A percentile compares a stretch with the other conserved stretches of the same genome.
Conservation (phyloP, 2,797 vertebrate genomes). For the Hafferia zeledoni region DNA sequence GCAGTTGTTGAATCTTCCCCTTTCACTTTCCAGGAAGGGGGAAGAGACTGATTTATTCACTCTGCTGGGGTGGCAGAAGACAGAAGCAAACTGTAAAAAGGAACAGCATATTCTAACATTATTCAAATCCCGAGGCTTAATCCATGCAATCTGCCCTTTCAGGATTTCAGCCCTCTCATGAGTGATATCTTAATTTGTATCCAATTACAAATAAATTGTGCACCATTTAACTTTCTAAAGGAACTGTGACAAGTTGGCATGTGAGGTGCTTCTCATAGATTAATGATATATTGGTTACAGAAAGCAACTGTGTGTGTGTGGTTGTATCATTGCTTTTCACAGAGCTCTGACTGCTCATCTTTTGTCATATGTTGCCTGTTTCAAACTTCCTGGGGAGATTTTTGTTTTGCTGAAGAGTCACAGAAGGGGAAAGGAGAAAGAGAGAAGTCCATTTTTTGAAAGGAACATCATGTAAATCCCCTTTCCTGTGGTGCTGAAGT, state of each 20-base stretch:
- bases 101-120: neutral
- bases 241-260: neutral
- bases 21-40: constrained; percentile 25
- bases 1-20: neutral
- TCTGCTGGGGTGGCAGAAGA: constrained; percentile 15
- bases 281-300: neutral
- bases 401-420: neutral
- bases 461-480: neutral
- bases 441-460: neutral
- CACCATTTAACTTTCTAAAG: constrained; percentile 16
- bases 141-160: neutral
- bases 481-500: neutral
- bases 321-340: neutral
- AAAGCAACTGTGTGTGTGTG: neutral
- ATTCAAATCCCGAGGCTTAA: neutral
- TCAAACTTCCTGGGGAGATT: neutral
- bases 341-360: neutral
- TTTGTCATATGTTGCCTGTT: neutral
- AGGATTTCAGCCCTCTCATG: neutral
- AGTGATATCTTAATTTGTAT: constrained; percentile 21
- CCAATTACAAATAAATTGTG: constrained; percentile 19
- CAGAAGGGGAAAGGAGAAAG: neutral
- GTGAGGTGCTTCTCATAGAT: neutral
- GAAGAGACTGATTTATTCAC: constrained; percentile 12
- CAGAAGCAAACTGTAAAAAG: constrained; percentile 2